A percentile compares a stretch with the other conserved stretches of the same genome.
phyloP scores from a whole-genome alignment of 2,113 vertebrate genomes.

The Gallinago media region DNA sequence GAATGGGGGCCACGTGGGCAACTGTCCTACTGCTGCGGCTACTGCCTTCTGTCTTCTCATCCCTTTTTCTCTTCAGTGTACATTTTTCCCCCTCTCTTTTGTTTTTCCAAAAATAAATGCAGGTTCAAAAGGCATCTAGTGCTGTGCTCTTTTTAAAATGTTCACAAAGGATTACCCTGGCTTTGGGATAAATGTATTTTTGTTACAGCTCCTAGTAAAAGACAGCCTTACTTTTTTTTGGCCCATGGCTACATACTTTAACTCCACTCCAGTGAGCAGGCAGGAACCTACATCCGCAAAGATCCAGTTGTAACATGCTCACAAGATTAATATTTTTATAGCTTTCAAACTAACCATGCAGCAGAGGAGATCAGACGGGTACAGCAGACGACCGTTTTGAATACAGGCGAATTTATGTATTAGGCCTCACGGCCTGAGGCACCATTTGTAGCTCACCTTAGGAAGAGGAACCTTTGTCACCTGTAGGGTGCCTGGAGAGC shows the following conservation, averaged over 20 bases:
- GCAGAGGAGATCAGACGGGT: neutral
- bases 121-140: neutral
- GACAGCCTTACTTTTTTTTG: neutral
- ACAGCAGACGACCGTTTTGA: neutral
- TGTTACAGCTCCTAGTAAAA: neutral
- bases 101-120: neutral
- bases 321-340: neutral
- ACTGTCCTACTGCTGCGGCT: neutral
- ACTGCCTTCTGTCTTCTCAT: rapidly evolving
- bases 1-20: neutral
- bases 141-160: neutral
- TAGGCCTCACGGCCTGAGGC: neutral
- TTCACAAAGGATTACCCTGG: neutral
- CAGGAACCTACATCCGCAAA: constrained; percentile 13
- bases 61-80: neutral
- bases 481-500: neutral
- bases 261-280: neutral
- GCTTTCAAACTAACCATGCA: neutral
- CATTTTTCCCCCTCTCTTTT: rapidly evolving
- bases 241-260: constrained; percentile 26
- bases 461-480: neutral
- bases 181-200: neutral
- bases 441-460: neutral
- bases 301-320: constrained; percentile 46
- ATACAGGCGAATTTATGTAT: neutral